Conservation (phyloP, 1,140 invertebrate species). For the Oncopodura yosiiana region DNA sequence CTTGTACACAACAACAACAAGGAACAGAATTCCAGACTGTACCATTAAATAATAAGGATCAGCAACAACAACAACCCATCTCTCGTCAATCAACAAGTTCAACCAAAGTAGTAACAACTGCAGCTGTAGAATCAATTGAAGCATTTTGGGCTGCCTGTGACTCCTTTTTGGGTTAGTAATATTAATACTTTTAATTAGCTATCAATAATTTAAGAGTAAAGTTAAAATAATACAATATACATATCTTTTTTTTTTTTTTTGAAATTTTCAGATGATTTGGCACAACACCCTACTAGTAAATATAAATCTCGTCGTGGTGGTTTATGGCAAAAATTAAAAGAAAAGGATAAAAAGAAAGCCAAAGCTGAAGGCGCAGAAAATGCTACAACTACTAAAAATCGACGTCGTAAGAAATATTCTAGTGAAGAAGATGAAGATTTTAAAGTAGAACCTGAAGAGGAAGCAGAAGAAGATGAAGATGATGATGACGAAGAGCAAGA, state of each 20-base stretch:
- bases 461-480: conserved; percentile 35
- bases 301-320: conserved; percentile 32
- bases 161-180: too few relatives aligned
- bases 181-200: too few relatives aligned
- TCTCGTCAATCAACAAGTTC: neutral
- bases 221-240: too few relatives aligned
- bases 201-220: too few relatives aligned
- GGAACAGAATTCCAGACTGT: conserved; percentile 1
- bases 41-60: neutral
- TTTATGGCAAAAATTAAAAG: conserved; percentile 30
- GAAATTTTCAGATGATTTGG: conserved; percentile 30
- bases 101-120: neutral
- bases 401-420: conserved; percentile 19
- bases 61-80: conserved; percentile 1
- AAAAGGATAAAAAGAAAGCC: conserved; percentile 21
- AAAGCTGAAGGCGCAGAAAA: neutral
- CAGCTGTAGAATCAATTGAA: conserved; percentile 13
- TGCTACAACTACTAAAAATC: neutral
- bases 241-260: too few relatives aligned
- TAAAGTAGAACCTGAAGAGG: conserved; percentile 35
- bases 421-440: conserved; percentile 33
- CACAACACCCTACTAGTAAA: conserved; percentile 28
- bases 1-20: conserved; percentile 1
- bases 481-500: conserved; percentile 18
- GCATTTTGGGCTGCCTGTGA: conserved; percentile 34